phyloP scores from a whole-genome alignment of 2,113 vertebrate species.

The Amphiprion percula region DNA sequence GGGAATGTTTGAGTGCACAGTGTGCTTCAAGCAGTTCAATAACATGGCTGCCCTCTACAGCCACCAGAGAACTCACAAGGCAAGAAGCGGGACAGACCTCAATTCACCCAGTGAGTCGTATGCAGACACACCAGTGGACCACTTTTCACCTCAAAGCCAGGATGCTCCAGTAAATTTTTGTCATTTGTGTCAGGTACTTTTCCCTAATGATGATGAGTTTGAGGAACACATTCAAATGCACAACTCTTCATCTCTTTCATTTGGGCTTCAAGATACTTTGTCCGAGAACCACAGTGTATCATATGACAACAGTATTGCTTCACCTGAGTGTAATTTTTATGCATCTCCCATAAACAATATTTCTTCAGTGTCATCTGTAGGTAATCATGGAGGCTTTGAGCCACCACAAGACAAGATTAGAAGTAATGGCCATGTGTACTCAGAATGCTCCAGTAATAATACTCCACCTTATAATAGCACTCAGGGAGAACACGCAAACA shows the following conservation, averaged over 20 bases:
- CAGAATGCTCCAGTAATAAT: constrained; percentile 79
- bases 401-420: constrained; percentile 68
- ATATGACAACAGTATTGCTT: constrained; percentile 74
- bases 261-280: constrained; percentile 68
- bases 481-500: constrained; percentile 74
- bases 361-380: constrained; percentile 80
- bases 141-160: constrained; percentile 73
- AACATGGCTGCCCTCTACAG: constrained; percentile 91
- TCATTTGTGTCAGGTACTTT: constrained; percentile 84
- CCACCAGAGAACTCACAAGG: constrained; percentile 89
- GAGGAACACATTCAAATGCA: constrained; percentile 86
- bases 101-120: constrained; percentile 36
- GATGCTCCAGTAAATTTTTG: constrained; percentile 78
- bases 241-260: constrained; percentile 81
- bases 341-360: constrained; percentile 80
- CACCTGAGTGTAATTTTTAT: constrained; percentile 74
- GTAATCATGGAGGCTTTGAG: constrained; percentile 82
- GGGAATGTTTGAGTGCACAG: constrained; percentile 88
- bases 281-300: constrained; percentile 70
- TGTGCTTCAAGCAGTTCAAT: constrained; percentile 90
- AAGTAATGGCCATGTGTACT: constrained; percentile 79
- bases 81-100: constrained; percentile 54
- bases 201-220: constrained; percentile 81
- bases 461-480: constrained; percentile 62
- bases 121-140: constrained; percentile 45